Evolutionary conservation across 2,113 vertebrate genomes (phyloP), one percentile per base, ranked within the genome.

Genomic region (Gadus macrocephalus): DNA sequence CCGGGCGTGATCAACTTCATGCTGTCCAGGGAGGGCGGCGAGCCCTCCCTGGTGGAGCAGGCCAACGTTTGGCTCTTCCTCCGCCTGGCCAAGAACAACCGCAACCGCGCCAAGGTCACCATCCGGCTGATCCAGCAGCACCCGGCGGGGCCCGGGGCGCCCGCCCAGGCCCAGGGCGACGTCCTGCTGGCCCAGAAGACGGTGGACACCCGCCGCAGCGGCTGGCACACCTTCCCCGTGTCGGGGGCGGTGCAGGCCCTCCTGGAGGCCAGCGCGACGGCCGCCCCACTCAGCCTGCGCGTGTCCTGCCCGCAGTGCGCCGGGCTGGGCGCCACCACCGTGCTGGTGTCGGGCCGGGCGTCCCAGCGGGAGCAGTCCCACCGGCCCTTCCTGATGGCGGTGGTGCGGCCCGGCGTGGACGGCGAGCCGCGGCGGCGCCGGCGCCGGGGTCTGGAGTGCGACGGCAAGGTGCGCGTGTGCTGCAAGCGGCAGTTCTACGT

Each of bases 401-500:
- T 97, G 78, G 94, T 97, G 42, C 91, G 93, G 5, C 94, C 93
- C 62, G 92, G 91, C 0, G 95, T 95, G 1, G 89, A 93, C 35
- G 91, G 93, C 22, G 94, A 93, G 14, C 84, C 89, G 0, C 93
- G 93, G 63, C 88, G 92, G 20, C 88, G 96, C 20, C 87, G 92
- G 22, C 93, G 95, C 81, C 91, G 96, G 2, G 96, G 96, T n/a
- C 86, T 98, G 86, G 96, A 99, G 85, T 98, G 97, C 0, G 97
- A 98, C 0, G 96, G 95, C 72, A 97, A 98, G 85, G 95, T 96
- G 28, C 96, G 94, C 16, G 94, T 96, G 74, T 99, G 97, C 90
- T 99, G 97, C 91, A 97, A 98, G 78, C 95, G 97, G 19, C 95
- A 98, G 77, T 98, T 99, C 88, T 96, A 93, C 65, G 95, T 99